Evolutionary conservation across 2,888 invertebrate species (phyloP).

Genomic region (Apamea sordens): DNA sequence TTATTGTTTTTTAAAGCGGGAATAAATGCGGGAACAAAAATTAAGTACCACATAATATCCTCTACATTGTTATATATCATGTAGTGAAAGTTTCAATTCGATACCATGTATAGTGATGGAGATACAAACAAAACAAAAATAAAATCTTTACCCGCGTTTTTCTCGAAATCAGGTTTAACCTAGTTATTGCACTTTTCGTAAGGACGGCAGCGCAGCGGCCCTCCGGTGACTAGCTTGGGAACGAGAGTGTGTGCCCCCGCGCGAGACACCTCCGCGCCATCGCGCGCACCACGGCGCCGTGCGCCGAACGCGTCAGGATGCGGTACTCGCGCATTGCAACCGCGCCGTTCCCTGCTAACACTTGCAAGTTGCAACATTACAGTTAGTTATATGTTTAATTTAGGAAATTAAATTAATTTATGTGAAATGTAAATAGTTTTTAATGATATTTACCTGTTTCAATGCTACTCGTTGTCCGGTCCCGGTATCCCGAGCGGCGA

Average conservation of each 20-base stretch:
- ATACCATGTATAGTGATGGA: no score
- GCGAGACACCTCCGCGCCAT: slow-evolving; percentile 93
- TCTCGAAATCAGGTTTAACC: no score
- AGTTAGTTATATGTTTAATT: neutral
- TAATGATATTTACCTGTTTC: slow-evolving; percentile 89
- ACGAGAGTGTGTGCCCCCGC: slow-evolving; percentile 93
- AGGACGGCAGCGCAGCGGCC: no score
- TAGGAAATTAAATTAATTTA: neutral
- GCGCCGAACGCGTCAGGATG: slow-evolving; percentile 92
- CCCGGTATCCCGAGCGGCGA: slow-evolving; percentile 93
- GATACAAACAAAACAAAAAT: no score
- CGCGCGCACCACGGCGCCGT: slow-evolving; percentile 93
- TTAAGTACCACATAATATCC: no score
- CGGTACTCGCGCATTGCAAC: slow-evolving; percentile 93
- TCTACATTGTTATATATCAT: no score
- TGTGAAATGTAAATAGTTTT: neutral
- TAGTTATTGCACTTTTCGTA: no score
- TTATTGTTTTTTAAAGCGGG: no score
- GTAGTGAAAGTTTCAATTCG: no score
- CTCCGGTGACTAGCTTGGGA: slow-evolving; percentile 93
- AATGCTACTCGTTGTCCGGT: slow-evolving; percentile 94
- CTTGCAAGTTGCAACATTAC: slow-evolving; percentile 67
- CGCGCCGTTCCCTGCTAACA: slow-evolving; percentile 89
- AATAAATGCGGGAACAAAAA: no score
- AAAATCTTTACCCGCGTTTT: no score